Percentiles rank a stretch among this genome's conserved stretches.
Conservation (phyloP, 2,797 vertebrate genomes). For the Hyperoplus immaculatus region DNA sequence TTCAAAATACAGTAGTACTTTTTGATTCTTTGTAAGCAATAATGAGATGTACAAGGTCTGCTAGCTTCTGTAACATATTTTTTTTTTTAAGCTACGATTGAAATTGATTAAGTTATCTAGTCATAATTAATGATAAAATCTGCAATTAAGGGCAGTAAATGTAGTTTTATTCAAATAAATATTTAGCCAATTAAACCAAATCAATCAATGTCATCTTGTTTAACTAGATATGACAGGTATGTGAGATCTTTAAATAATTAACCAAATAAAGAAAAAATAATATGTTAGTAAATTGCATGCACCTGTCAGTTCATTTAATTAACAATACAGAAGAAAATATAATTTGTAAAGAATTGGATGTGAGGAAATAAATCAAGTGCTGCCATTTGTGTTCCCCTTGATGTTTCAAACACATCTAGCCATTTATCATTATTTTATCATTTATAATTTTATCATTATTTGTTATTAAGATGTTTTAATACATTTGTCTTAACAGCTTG, state of each 20-base stretch:
- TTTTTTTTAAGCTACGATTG: neutral
- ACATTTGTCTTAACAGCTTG: neutral
- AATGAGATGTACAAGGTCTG: too few species aligned
- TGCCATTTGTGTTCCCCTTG: neutral
- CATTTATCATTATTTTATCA: neutral
- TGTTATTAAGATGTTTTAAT: neutral
- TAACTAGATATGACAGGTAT: conserved; percentile 34
- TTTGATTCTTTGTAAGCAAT: neutral
- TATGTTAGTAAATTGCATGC: conserved; percentile 3
- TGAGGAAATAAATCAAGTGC: neutral
- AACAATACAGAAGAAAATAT: neutral
- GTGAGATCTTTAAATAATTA: conserved; percentile 27
- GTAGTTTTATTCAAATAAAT: conserved; percentile 26
- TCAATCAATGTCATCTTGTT: conserved; percentile 24
- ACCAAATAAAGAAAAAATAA: neutral
- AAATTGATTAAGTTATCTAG: conserved; percentile 16
- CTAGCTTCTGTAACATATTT: neutral
- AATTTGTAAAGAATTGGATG: neutral
- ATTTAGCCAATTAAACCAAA: conserved; percentile 32
- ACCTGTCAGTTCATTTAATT: conserved; percentile 27
- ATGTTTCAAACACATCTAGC: neutral
- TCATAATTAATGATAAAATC: conserved; percentile 27
- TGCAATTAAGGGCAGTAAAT: conserved; percentile 22
- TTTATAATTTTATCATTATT: neutral
- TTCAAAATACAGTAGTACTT: neutral